A percentile compares a stretch with the other conserved stretches of the same genome.
These are phyloP conservation scores for Ailuropoda melanoleuca DNA, from an alignment of 2,113 vertebrate species.

Conservation along the genomic window DNA sequence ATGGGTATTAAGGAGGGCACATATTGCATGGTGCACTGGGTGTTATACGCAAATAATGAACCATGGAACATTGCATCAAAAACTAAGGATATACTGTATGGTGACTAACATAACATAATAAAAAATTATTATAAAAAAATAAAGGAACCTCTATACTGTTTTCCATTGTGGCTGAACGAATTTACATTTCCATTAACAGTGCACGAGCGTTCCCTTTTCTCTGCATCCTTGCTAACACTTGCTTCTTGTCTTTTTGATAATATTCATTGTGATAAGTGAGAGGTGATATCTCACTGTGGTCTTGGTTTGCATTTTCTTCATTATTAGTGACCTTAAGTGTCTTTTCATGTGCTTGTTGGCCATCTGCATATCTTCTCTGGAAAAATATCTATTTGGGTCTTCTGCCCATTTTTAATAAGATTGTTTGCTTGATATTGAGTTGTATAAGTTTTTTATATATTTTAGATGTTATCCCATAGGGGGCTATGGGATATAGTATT, in stretches of 20 bases:
- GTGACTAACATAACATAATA: no score
- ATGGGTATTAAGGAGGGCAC: no score
- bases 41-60: no score
- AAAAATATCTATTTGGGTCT: background rate
- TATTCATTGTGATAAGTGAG: background rate
- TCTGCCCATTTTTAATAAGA: background rate
- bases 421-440: background rate
- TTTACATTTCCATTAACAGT: background rate
- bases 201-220: background rate
- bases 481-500: background rate
- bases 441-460: background rate
- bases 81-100: no score
- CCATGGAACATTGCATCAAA: no score
- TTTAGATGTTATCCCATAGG: background rate
- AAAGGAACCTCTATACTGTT: background rate
- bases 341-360: background rate
- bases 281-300: background rate
- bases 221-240: no score
- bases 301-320: background rate
- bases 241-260: background rate
- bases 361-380: background rate
- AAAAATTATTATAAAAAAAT: background rate
- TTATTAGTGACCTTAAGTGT: background rate
- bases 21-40: no score
- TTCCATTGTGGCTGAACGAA: background rate